Evolutionary conservation across 2,888 invertebrate species (phyloP).

Genomic region (Phytoseiulus persimilis): DNA sequence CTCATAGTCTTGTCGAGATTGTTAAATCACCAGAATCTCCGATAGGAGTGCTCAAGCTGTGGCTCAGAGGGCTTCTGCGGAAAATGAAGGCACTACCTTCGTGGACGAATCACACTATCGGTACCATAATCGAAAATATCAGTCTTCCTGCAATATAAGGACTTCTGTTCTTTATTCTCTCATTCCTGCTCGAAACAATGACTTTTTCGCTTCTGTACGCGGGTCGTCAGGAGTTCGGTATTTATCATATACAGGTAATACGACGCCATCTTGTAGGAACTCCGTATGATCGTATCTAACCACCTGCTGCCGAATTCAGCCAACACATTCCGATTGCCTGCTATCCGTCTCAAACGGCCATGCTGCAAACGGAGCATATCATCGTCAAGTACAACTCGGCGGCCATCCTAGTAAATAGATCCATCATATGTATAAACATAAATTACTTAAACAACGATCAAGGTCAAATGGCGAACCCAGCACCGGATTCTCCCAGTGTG

Average conservation of each 20-base stretch:
- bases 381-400: background rate
- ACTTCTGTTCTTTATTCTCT: background rate
- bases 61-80: no score
- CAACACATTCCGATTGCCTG: background rate
- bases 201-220: background rate
- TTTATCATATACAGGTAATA: background rate
- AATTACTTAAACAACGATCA: background rate
- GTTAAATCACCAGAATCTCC: no score
- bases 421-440: background rate
- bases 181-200: background rate
- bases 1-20: no score
- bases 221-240: background rate
- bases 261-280: background rate
- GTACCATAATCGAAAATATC: background rate
- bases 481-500: background rate
- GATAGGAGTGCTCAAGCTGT: no score
- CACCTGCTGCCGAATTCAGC: background rate
- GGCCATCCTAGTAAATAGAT: background rate
- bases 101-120: no score
- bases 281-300: background rate
- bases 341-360: background rate
- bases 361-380: background rate
- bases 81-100: no score
- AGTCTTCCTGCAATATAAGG: background rate
- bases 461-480: background rate